phyloP scores from a whole-genome alignment of 2,113 vertebrate genomes.

The Arenaria interpres region DNA sequence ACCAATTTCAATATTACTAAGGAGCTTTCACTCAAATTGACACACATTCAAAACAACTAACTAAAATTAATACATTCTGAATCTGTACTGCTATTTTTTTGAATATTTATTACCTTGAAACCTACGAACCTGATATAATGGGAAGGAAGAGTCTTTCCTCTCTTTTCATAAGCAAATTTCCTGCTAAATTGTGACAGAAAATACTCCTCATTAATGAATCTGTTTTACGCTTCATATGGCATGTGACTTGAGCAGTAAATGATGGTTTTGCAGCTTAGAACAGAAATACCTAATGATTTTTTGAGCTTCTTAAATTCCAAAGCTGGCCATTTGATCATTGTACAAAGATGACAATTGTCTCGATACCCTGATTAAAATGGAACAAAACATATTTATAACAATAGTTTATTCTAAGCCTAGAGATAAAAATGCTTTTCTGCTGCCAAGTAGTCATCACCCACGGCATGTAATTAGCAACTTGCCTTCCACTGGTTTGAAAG shows the following conservation, averaged over 20 bases:
- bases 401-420: not conserved
- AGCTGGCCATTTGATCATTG: constrained; percentile 26
- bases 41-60: constrained; percentile 44
- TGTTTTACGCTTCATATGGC: not conserved
- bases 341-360: constrained; percentile 40
- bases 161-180: constrained; percentile 45
- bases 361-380: not conserved
- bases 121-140: not conserved
- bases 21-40: constrained; percentile 63
- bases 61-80: constrained; percentile 51
- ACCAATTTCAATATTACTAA: constrained; percentile 14
- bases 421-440: constrained; percentile 14
- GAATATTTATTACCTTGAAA: constrained; percentile 61
- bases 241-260: not conserved
- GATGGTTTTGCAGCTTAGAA: constrained; percentile 19
- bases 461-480: constrained; percentile 40
- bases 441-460: constrained; percentile 42
- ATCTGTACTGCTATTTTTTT: not conserved
- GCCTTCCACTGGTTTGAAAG: constrained; percentile 1
- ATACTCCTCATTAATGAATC: constrained; percentile 26
- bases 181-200: constrained; percentile 38
- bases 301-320: constrained; percentile 23
- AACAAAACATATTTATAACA: constrained; percentile 53
- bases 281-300: constrained; percentile 56
- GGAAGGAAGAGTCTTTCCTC: constrained; percentile 11